These are phyloP conservation scores for Reticulitermes lucifugus DNA, from an alignment of 2,888 invertebrate genomes.

Conservation along the genomic window DNA sequence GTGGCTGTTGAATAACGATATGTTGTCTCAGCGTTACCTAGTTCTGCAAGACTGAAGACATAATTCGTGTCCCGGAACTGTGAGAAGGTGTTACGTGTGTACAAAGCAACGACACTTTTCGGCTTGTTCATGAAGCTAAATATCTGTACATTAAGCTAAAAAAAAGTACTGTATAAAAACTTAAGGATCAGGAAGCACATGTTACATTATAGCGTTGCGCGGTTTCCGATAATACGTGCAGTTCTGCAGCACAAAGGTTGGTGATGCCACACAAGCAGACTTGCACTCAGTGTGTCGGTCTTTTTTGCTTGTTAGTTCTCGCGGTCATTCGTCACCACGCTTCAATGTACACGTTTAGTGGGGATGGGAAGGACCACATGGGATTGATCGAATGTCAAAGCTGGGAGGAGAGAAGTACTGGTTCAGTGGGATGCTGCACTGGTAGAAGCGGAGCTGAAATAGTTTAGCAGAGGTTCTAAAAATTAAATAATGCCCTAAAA, in stretches of 20 bases:
- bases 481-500: too few species aligned
- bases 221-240: not conserved
- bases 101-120: too few species aligned
- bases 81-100: too few species aligned
- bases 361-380: not conserved
- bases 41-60: too few species aligned
- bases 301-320: conserved; percentile 26
- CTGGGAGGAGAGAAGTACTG: not conserved
- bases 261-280: not conserved
- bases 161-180: too few species aligned
- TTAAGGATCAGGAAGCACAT: too few species aligned
- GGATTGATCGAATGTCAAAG: conserved; percentile 1
- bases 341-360: not conserved
- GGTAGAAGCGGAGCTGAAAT: not conserved
- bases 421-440: not conserved
- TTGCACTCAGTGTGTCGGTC: not conserved
- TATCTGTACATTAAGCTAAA: too few species aligned
- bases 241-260: not conserved
- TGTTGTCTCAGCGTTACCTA: too few species aligned
- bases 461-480: not conserved
- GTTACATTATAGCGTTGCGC: not conserved
- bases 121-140: too few species aligned
- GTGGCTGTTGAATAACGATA: too few species aligned
- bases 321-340: conserved; percentile 26
- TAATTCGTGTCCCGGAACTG: too few species aligned